Percentiles rank a stretch among this genome's conserved stretches.
Conservation (phyloP, 2,888 invertebrate species). For the Drosophila yooni region DNA sequence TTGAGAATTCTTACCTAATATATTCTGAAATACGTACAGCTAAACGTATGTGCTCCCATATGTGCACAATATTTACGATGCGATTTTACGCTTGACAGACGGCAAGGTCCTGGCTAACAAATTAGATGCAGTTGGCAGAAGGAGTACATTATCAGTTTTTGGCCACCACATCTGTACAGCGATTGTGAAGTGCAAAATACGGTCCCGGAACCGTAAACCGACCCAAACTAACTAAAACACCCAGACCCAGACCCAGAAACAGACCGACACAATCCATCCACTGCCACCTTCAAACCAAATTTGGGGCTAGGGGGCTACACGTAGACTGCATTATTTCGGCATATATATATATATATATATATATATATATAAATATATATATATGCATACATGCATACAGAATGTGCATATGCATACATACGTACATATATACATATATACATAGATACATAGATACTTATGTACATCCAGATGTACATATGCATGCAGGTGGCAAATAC, state of each 20-base stretch:
- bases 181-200: slow-evolving; percentile 45
- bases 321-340: background rate
- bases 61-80: slow-evolving; percentile 1
- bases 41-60: background rate
- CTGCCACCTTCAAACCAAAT: background rate
- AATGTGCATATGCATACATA: background rate
- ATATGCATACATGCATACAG: background rate
- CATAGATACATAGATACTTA: background rate
- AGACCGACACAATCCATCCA: background rate
- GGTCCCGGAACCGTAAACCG: slow-evolving; percentile 16
- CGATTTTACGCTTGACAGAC: slow-evolving; percentile 45
- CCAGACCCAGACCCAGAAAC: background rate
- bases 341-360: background rate
- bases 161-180: slow-evolving; percentile 48
- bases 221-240: background rate
- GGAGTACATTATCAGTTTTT: slow-evolving; percentile 63
- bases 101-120: slow-evolving; percentile 56
- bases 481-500: background rate
- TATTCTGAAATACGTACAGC: background rate
- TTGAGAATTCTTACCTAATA: background rate
- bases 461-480: background rate
- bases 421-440: background rate
- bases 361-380: background rate
- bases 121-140: slow-evolving; percentile 60
- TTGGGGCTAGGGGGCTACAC: background rate